Conservation (phyloP, 2,888 invertebrate species). For the Latrodectus elegans region DNA sequence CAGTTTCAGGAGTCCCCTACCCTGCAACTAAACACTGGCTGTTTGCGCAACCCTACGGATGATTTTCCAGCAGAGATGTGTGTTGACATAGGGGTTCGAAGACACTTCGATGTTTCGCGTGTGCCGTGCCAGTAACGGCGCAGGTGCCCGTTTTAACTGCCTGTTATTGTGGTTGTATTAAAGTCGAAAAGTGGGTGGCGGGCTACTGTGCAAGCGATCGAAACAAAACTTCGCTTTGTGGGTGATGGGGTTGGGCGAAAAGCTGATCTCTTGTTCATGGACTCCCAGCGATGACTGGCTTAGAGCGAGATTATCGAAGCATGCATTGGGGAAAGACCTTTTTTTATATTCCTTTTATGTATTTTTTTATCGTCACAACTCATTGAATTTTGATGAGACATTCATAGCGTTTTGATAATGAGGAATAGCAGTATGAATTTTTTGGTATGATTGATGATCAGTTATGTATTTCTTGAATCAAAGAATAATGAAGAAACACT, state of each 20-base stretch:
- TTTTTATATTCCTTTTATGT: slow-evolving; percentile 16
- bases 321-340: slow-evolving; percentile 10
- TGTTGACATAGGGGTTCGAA: slow-evolving; percentile 55
- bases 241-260: background rate
- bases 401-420: background rate
- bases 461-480: too few species aligned
- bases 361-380: slow-evolving; percentile 1
- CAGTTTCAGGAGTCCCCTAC: slow-evolving; percentile 2
- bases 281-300: slow-evolving; percentile 23
- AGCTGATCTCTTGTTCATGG: slow-evolving; percentile 22
- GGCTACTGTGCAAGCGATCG: slow-evolving; percentile 8
- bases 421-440: background rate
- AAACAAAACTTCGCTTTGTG: slow-evolving; percentile 42
- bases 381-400: background rate
- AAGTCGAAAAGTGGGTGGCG: slow-evolving; percentile 32
- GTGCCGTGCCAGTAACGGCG: slow-evolving; percentile 26
- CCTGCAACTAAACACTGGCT: slow-evolving; percentile 14
- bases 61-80: slow-evolving; percentile 1
- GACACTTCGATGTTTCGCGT: slow-evolving; percentile 8
- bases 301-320: slow-evolving; percentile 47
- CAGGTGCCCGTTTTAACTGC: slow-evolving; percentile 52
- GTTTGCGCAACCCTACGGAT: slow-evolving; percentile 46
- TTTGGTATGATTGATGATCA: background rate
- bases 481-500: too few species aligned
- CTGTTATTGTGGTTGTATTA: slow-evolving; percentile 66